Base-by-base conservation (phyloP, 2,888 invertebrate species). In the Xylota segnis region DNA sequence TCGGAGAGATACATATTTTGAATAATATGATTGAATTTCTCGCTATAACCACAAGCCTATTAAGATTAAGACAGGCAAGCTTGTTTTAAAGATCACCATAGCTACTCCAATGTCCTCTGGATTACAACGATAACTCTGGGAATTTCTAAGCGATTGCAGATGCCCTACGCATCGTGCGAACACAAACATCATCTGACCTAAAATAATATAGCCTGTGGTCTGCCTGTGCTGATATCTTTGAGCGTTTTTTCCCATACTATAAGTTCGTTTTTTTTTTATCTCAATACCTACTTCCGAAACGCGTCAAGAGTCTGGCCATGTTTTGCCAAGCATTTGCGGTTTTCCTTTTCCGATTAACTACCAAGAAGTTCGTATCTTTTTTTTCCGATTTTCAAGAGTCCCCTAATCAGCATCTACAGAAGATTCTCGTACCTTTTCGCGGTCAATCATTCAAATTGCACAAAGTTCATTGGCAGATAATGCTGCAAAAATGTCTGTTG, bases 401-500 rank as follows among this genome's bases (percentile, higher is more conserved):
- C 18, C 2, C 16, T 32, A 56, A 56, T 43, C 68, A 70, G 45
- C 43, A 56, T 70, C 43, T n/a, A 9, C 50, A 5, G 23, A 23
- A 9, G 16, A 14, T 4, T 18, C 9, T 4, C 4, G 50, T 9
- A 37, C 37, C 37, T 37, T 27, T 7, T 9, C n/a, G 52, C 56
- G 70, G 70, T 70, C 56, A 37, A 23, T 27, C 12, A 58, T 47
- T 37, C 40, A 50, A 50, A 40, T 6, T 47, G 34, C 37, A 37
- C 58, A 58, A 18, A 71, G 40, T 68, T 54, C 68, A 54, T 23
- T 59, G 58, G 5, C 72, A 14, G 47, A 45, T 59, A 43, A n/a
- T 29, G 12, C 18, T 27, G 59, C 37, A 59, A 32, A 59, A 32
- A 59, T 37, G 16, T 59, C 50, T 66, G 76, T 76, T 66, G 66